These are phyloP conservation scores for Drosophila quasianomalipes DNA, from an alignment of 2,888 invertebrate species.

Conservation along the genomic window DNA sequence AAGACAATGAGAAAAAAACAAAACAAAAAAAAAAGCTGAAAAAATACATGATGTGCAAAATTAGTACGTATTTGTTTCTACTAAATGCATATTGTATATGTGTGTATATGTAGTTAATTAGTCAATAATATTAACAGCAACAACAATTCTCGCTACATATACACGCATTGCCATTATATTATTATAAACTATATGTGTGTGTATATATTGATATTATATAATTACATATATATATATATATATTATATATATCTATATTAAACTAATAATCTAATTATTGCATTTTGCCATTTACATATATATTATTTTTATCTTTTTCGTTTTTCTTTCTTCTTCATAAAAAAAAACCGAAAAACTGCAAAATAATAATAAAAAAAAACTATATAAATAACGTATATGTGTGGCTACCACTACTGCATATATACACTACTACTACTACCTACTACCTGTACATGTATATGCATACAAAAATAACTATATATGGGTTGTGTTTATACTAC, in stretches of 20 bases:
- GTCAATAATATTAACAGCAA: slow-evolving; percentile 31
- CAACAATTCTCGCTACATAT: slow-evolving; percentile 54
- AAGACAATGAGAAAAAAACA: slow-evolving; percentile 43
- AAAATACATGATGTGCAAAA: slow-evolving; percentile 64
- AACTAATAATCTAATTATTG: slow-evolving; percentile 84
- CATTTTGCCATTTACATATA: slow-evolving; percentile 85
- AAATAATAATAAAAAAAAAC: slow-evolving; percentile 65
- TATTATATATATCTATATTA: slow-evolving; percentile 77
- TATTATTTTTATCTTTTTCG: slow-evolving; percentile 85
- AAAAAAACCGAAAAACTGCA: slow-evolving; percentile 73
- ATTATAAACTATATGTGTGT: slow-evolving; percentile 66
- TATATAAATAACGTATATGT: slow-evolving; percentile 81
- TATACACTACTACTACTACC: slow-evolving; percentile 77
- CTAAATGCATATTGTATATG: slow-evolving; percentile 76
- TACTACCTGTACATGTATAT: slow-evolving; percentile 83
- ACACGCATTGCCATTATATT: slow-evolving; percentile 68
- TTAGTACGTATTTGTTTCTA: slow-evolving; percentile 79
- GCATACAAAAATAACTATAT: slow-evolving; percentile 81
- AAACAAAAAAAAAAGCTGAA: slow-evolving; percentile 19
- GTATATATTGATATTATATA: slow-evolving; percentile 74
- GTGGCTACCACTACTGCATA: slow-evolving; percentile 81
- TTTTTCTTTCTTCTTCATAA: slow-evolving; percentile 85
- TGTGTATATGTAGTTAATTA: slow-evolving; percentile 66
- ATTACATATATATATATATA: slow-evolving; percentile 56
- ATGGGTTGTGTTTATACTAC: slow-evolving; percentile 83